Evolutionary conservation across 2,888 invertebrate species (phyloP).

Genomic region (Euzetes globulus): DNA sequence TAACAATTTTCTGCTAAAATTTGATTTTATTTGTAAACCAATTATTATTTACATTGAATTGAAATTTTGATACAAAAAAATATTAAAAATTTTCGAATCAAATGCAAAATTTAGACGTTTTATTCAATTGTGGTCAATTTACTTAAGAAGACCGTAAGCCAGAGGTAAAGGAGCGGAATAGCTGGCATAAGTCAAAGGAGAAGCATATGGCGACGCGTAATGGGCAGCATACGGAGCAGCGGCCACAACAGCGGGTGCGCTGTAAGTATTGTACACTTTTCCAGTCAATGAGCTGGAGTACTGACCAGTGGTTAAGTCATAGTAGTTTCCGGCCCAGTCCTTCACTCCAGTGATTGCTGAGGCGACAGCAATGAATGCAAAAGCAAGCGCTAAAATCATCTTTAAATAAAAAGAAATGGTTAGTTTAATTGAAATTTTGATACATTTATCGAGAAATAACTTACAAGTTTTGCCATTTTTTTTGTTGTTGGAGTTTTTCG

Average conservation of each 20-base stretch:
- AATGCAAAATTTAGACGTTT: background rate
- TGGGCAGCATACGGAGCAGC: background rate
- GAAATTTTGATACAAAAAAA: background rate
- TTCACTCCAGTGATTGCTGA: constrained; percentile 38
- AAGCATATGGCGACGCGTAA: background rate
- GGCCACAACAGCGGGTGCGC: background rate
- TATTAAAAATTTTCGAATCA: background rate
- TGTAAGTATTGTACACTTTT: constrained; percentile 40
- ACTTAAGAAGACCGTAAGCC: constrained; percentile 6
- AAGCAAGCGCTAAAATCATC: constrained; percentile 30
- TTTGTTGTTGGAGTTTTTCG: background rate
- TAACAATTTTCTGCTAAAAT: background rate
- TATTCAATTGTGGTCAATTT: background rate
- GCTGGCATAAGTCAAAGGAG: constrained; percentile 12
- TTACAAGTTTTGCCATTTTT: constrained; percentile 33
- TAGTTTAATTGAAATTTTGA: too few species aligned
- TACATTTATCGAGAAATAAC: background rate
- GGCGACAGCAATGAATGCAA: constrained; percentile 35
- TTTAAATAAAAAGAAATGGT: too few species aligned
- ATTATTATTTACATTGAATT: background rate
- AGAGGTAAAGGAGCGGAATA: constrained; percentile 1
- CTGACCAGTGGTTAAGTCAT: constrained; percentile 41
- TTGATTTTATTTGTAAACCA: background rate
- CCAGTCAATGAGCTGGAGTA: constrained; percentile 41
- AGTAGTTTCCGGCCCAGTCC: constrained; percentile 40